A percentile compares a stretch with the other conserved stretches of the same genome.
Evolutionary conservation across 2,113 vertebrate species (phyloP).

Genomic region (Misgurnus anguillicaudatus): DNA sequence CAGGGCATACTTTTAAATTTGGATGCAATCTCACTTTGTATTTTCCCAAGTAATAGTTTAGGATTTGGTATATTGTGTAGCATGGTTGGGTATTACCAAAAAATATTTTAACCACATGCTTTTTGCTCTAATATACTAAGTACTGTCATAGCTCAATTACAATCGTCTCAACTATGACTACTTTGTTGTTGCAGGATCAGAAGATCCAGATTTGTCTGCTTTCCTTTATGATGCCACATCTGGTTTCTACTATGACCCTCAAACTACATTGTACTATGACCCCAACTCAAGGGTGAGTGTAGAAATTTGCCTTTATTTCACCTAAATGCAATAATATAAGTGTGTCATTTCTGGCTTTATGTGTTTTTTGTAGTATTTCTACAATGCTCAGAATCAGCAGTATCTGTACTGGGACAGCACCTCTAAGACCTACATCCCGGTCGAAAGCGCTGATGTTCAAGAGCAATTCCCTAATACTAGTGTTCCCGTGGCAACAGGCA

Average conservation of each 20-base stretch:
- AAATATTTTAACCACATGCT: too few species aligned
- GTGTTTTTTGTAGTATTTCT: conserved; percentile 74
- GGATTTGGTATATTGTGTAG: too few species aligned
- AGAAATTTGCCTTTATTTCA: neutral
- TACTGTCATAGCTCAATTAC: too few species aligned
- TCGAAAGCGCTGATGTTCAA: conserved; percentile 58
- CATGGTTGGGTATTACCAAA: too few species aligned
- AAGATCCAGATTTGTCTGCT: conserved; percentile 84
- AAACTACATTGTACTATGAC: conserved; percentile 92
- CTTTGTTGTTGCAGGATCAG: conserved; percentile 73
- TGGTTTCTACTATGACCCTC: conserved; percentile 94
- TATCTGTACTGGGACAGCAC: conserved; percentile 79
- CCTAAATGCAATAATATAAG: neutral
- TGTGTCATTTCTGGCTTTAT: neutral
- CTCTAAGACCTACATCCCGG: conserved; percentile 76
- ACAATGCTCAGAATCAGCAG: conserved; percentile 79
- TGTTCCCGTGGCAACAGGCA: neutral
- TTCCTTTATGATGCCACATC: conserved; percentile 94
- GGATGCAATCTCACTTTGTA: too few species aligned
- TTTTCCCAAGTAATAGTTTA: too few species aligned
- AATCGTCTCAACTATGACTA: neutral
- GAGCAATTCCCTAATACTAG: neutral
- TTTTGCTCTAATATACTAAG: too few species aligned
- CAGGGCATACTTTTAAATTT: too few species aligned
- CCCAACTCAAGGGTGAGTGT: conserved; percentile 86